Percentiles rank a stretch among this genome's conserved stretches.
phyloP scores from a whole-genome alignment of 2,888 invertebrate genomes.

The Apamea anceps region DNA sequence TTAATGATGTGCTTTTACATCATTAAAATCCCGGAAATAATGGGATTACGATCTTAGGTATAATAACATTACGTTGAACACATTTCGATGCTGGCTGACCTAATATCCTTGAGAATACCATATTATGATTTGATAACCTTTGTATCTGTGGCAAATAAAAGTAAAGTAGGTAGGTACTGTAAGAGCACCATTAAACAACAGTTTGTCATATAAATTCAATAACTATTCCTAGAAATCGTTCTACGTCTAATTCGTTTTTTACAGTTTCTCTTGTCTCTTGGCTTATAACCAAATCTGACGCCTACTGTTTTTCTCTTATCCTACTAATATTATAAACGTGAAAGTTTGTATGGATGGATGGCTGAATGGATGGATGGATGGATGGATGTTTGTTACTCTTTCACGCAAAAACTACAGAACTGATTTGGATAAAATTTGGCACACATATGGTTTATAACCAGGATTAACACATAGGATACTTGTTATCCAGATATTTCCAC shows the following conservation, averaged over 20 bases:
- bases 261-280: not conserved
- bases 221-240: not conserved
- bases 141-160: conserved; percentile 28
- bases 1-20: not conserved
- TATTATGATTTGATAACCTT: conserved; percentile 8
- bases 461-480: too few species aligned
- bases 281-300: not conserved
- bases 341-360: too few species aligned
- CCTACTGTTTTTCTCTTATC: not conserved
- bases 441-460: too few species aligned
- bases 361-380: too few species aligned
- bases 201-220: not conserved
- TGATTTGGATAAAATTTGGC: too few species aligned
- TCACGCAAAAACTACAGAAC: too few species aligned
- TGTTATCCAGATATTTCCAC: too few species aligned
- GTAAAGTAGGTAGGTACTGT: not conserved
- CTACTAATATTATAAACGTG: not conserved
- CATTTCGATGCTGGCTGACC: not conserved
- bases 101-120: not conserved
- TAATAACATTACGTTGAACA: not conserved
- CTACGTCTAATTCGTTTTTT: not conserved
- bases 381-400: too few species aligned
- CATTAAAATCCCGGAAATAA: not conserved
- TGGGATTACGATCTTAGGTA: not conserved
- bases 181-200: not conserved